Base-by-base conservation (phyloP, 2,113 vertebrate genomes). In the Ciconia stormi region DNA sequence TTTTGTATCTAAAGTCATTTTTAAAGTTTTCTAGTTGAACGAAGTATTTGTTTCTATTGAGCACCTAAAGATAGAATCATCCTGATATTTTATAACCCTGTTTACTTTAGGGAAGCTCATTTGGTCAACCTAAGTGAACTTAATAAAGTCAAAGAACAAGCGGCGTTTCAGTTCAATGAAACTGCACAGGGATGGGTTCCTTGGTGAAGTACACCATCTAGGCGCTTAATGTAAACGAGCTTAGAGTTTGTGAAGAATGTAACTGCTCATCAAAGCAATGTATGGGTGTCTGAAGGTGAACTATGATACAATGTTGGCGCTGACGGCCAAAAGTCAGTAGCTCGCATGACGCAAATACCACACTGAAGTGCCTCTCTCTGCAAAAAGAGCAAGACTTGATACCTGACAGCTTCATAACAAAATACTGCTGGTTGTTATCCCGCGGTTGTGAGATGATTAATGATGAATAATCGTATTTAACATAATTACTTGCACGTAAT, bases 1-100 rank as follows among this genome's bases (percentile, higher is more conserved):
- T 97, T 98, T 98, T 97, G 89, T 98, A 98, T 97, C 96, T 97
- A 49, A 97, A 97, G 92, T 95, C 11, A 93, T 98, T 98, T 97
- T 90, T 97, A 96, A 98, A 97, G 87, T 95, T 98, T 98, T 98
- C 96, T 98, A 97, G 96, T 92, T 94, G 94, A 96, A 93, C 78
- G 91, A 82, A 95, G 89, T 89, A 96, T 96, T 97, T 97, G 97
- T 93, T 98, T 98, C 96, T 97, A 93, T 97, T 90, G 96, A 96
- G 95, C 97, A 96, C 86, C 96, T 95, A 95, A 97, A 97, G 86
- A 80, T 91, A 96, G 90, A 95, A 76, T 93, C 94, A 93, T 95
- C 78, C 93, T 97, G 93, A 78, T 96, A 94, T 97, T 97, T 97
- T 97, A 94, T 95, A 93, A 97, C 50, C 58, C 46, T 97, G 32